Percentiles rank a stretch among this genome's conserved stretches.
Evolutionary conservation across 2,113 vertebrate genomes (phyloP).

Genomic region (Burhinus oedicnemus): DNA sequence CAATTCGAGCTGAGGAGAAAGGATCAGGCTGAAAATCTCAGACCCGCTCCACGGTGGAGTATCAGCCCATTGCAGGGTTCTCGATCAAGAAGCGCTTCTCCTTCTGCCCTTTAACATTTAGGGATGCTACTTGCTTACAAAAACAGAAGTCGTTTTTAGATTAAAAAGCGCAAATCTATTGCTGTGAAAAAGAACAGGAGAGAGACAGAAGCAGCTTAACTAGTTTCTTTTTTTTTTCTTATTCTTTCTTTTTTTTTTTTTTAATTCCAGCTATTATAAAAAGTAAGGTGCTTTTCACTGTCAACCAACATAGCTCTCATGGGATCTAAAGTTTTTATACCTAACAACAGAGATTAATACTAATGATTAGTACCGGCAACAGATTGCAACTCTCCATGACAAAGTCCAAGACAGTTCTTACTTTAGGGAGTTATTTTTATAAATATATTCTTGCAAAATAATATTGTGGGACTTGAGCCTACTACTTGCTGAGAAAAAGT

Average conservation of each 20-base stretch:
- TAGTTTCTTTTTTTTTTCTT: not conserved
- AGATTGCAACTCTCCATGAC: not conserved
- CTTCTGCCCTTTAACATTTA: not conserved
- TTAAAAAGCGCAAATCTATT: not conserved
- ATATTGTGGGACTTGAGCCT: not conserved
- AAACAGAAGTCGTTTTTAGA: not conserved
- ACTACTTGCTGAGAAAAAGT: not conserved
- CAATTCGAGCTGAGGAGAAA: not conserved
- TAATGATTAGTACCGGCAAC: not conserved
- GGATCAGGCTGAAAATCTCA: not conserved
- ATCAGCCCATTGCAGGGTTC: not conserved
- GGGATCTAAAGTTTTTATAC: not conserved
- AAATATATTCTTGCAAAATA: not conserved
- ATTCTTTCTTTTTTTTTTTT: too few species aligned
- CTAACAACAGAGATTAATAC: not conserved
- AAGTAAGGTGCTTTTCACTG: constrained; percentile 24
- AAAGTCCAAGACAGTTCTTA: not conserved
- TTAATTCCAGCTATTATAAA: not conserved
- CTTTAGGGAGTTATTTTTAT: not conserved
- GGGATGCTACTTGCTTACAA: not conserved
- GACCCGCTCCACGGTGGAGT: not conserved
- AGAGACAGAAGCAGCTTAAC: not conserved
- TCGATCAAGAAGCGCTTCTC: not conserved
- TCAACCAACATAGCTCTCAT: not conserved
- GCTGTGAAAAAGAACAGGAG: not conserved